Percentiles rank a stretch among this genome's conserved stretches.
These are phyloP conservation scores for Drosophila busckii DNA, from an alignment of 1,140 invertebrate species.

Conservation along the genomic window DNA sequence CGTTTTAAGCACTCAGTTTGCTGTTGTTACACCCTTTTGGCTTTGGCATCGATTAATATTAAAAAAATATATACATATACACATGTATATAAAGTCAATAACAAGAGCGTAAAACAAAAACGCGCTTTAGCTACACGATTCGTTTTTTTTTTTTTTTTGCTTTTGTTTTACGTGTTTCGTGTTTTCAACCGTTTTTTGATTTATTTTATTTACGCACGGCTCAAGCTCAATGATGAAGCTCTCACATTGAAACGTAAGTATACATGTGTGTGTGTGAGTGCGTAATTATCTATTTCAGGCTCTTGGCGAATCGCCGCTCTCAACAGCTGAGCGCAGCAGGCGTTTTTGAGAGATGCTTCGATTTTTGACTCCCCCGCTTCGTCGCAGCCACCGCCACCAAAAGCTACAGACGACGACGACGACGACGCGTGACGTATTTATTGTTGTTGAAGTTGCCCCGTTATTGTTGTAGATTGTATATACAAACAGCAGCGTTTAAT, in stretches of 20 bases:
- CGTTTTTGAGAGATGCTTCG: slow-evolving; percentile 1
- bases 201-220: slow-evolving; percentile 34
- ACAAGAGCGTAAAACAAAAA: slow-evolving; percentile 9
- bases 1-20: slow-evolving; percentile 14
- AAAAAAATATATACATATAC: too few relatives aligned
- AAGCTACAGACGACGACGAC: neutral
- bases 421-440: slow-evolving; percentile 22
- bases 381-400: neutral
- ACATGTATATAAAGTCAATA: slow-evolving; percentile 4
- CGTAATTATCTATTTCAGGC: slow-evolving; percentile 27
- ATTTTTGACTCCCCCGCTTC: slow-evolving; percentile 7
- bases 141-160: slow-evolving; percentile 19
- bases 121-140: slow-evolving; percentile 19
- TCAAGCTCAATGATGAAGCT: slow-evolving; percentile 19
- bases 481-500: neutral
- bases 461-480: slow-evolving; percentile 12
- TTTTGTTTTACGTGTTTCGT: slow-evolving; percentile 14
- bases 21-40: slow-evolving; percentile 31
- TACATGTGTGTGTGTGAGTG: slow-evolving; percentile 1
- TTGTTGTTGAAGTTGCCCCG: slow-evolving; percentile 21
- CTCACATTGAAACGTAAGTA: neutral
- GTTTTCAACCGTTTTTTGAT: slow-evolving; percentile 8
- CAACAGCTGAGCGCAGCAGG: slow-evolving; percentile 25
- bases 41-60: slow-evolving; percentile 36
- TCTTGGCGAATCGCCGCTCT: neutral